Conservation (phyloP, 1,140 invertebrate genomes). For the Lordiphosa collinella region DNA sequence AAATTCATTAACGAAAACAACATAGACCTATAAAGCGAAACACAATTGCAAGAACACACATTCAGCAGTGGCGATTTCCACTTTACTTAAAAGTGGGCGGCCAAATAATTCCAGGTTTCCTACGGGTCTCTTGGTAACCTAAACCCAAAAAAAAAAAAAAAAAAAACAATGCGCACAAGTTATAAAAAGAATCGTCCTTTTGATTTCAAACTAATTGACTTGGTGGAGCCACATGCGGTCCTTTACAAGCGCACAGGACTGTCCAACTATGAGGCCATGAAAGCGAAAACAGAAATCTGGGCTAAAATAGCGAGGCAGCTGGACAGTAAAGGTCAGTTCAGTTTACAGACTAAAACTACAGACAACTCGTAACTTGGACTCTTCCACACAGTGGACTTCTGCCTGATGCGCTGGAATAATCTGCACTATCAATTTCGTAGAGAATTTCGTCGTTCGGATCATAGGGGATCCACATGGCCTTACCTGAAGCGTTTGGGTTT, state of each 20-base stretch:
- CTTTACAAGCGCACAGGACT: conserved; percentile 60
- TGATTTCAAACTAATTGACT: conserved; percentile 70
- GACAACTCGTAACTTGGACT: background rate
- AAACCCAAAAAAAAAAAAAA: background rate
- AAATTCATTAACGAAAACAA: too few relatives aligned
- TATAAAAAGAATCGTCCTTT: conserved; percentile 74
- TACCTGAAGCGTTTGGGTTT: conserved; percentile 62
- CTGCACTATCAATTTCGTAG: conserved; percentile 63
- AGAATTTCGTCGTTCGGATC: conserved; percentile 45
- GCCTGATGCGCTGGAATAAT: conserved; percentile 75
- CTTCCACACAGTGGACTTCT: conserved; percentile 51
- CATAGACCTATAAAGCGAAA: too few relatives aligned
- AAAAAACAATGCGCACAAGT: conserved; percentile 55
- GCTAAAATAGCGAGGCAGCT: conserved; percentile 51
- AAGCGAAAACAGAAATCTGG: conserved; percentile 66
- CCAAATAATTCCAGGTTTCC: too few relatives aligned
- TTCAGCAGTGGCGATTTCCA: too few relatives aligned
- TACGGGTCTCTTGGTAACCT: too few relatives aligned
- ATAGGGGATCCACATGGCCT: conserved; percentile 63
- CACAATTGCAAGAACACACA: too few relatives aligned
- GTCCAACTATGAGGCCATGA: conserved; percentile 70
- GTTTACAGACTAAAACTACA: too few relatives aligned
- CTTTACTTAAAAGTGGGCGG: too few relatives aligned
- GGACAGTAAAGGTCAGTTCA: conserved; percentile 46
- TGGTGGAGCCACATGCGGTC: conserved; percentile 61